Percentiles rank a stretch among this genome's conserved stretches.
These are phyloP conservation scores for Lemur catta DNA, from an alignment of 2,797 vertebrate species.

Conservation along the genomic window DNA sequence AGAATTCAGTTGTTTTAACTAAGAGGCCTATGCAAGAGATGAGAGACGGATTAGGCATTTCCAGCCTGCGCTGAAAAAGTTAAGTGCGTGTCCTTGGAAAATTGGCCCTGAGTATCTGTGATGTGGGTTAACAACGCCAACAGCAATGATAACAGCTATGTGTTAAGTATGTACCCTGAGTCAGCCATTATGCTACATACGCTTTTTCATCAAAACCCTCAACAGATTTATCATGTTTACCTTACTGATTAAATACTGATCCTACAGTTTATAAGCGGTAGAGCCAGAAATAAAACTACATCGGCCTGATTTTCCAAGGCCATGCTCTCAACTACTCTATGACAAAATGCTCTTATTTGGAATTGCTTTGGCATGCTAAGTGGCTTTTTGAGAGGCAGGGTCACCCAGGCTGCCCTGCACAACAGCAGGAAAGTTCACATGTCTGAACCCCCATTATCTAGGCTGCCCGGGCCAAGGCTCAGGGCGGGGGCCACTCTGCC, in stretches of 20 bases:
- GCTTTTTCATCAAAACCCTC: background rate
- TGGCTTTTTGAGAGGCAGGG: constrained; percentile 14
- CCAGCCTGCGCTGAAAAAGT: background rate
- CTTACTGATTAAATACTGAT: background rate
- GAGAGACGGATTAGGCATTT: background rate
- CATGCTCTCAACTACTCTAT: background rate
- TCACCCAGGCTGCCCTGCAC: background rate
- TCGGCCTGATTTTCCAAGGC: background rate
- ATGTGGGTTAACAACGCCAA: background rate
- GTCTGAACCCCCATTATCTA: background rate
- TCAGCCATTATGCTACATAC: background rate
- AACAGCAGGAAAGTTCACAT: background rate
- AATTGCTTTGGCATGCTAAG: background rate
- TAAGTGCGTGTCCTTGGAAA: background rate
- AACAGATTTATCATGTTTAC: background rate
- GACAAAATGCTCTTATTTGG: constrained; percentile 6
- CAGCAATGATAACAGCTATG: background rate
- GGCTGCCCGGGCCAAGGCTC: background rate
- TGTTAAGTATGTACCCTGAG: background rate
- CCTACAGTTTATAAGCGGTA: background rate
- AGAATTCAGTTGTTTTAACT: background rate
- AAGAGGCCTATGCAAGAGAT: background rate
- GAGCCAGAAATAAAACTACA: background rate
- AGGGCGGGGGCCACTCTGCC: background rate
- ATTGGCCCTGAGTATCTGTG: background rate